Evolutionary conservation across 2,113 vertebrate species (phyloP).

Genomic region (Oplegnathus fasciatus): DNA sequence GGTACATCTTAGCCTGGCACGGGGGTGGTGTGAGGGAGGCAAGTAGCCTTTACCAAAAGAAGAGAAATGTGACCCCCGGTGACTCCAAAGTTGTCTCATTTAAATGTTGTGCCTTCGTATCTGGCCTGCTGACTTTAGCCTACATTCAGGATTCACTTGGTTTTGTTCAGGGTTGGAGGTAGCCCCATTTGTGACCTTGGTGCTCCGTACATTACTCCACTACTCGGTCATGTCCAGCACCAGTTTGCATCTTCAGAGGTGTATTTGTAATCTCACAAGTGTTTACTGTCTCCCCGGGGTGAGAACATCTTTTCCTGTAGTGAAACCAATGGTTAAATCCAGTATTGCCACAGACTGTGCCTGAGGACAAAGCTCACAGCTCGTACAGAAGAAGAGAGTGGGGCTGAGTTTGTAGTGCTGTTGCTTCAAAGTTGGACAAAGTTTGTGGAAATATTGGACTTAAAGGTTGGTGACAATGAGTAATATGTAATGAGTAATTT

Average conservation of each 20-base stretch:
- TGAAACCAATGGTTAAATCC: background rate
- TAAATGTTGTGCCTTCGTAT: background rate
- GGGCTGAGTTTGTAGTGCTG: background rate
- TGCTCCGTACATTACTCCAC: background rate
- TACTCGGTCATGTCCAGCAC: background rate
- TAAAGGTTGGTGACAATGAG: background rate
- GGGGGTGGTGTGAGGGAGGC: no score
- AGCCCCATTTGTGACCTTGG: background rate
- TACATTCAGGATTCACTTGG: background rate
- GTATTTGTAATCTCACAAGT: background rate
- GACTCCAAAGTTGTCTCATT: background rate
- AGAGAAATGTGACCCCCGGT: background rate
- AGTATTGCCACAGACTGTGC: background rate
- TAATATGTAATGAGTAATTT: background rate
- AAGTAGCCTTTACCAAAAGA: background rate
- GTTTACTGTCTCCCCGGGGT: background rate
- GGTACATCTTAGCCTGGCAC: no score
- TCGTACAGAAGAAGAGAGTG: background rate
- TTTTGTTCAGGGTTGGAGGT: background rate
- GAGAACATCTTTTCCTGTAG: slow-evolving; percentile 1
- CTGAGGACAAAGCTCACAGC: background rate
- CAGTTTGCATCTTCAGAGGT: background rate
- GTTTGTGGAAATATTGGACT: background rate
- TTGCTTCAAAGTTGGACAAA: background rate
- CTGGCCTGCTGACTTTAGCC: background rate